These are phyloP conservation scores for Leptopilina boulardi DNA, from an alignment of 1,140 invertebrate species.

Conservation along the genomic window DNA sequence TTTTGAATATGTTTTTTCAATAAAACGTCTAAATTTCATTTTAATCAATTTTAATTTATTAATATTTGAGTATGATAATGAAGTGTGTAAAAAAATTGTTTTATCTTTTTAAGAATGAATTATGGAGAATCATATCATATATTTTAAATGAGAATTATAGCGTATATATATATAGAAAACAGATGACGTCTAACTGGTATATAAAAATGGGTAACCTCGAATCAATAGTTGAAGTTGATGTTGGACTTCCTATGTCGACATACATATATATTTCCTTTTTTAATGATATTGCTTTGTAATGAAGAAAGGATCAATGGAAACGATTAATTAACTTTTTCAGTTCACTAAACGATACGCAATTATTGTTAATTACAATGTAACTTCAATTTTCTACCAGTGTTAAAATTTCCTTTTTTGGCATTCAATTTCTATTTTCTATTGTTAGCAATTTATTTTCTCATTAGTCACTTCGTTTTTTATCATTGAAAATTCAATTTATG, in stretches of 20 bases:
- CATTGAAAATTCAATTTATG: no score
- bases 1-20: no score
- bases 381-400: background rate
- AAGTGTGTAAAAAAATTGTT: background rate
- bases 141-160: background rate
- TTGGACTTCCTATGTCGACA: constrained; percentile 19
- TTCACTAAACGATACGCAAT: background rate
- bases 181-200: background rate
- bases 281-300: background rate
- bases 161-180: background rate
- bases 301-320: constrained; percentile 3
- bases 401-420: background rate
- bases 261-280: background rate
- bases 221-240: background rate
- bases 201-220: background rate
- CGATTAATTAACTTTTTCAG: constrained; percentile 5
- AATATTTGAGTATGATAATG: background rate
- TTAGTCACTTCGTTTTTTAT: no score
- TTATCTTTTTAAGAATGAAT: no score
- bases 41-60: background rate
- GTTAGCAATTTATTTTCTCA: background rate
- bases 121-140: background rate
- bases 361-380: background rate
- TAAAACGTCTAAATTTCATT: background rate
- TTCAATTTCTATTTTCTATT: constrained; percentile 9